Conservation (phyloP, 2,888 invertebrate genomes). For the Eutolmus rufibarbis region DNA sequence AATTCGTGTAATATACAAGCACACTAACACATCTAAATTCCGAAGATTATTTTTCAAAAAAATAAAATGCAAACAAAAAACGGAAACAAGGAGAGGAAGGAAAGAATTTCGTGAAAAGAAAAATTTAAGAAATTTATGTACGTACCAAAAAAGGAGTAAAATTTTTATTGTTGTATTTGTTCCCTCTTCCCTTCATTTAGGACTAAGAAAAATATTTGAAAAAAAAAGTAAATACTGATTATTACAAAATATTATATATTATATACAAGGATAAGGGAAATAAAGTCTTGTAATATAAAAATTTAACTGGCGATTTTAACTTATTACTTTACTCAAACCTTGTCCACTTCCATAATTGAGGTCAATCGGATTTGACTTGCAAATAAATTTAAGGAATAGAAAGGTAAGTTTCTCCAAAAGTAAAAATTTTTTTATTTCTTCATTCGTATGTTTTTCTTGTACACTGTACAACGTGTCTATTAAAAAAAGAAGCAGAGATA, state of each 20-base stretch:
- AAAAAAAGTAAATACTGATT: conserved; percentile 30
- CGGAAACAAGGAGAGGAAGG: background rate
- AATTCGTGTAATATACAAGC: conserved; percentile 22
- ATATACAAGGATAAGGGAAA: conserved; percentile 37
- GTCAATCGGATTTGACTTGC: too few relatives aligned
- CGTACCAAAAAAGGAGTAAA: conserved; percentile 16
- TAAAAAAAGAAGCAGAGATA: too few relatives aligned
- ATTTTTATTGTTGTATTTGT: conserved; percentile 41
- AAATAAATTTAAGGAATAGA: too few relatives aligned
- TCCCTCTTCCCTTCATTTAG: conserved; percentile 37
- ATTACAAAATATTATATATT: conserved; percentile 41
- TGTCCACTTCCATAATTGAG: too few relatives aligned
- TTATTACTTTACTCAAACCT: background rate
- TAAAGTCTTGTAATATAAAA: conserved; percentile 41
- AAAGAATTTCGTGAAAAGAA: background rate
- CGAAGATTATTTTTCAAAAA: conserved; percentile 18
- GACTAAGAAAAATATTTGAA: conserved; percentile 27
- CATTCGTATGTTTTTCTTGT: too few relatives aligned
- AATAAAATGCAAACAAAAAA: background rate
- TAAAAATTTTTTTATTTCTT: too few relatives aligned
- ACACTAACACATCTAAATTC: background rate
- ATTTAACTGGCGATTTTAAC: background rate
- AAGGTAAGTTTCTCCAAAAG: too few relatives aligned
- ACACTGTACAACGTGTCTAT: too few relatives aligned
- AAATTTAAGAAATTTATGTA: conserved; percentile 10